Percentiles rank a stretch among this genome's conserved stretches.
Conservation (phyloP, 2,888 invertebrate genomes). For the Gastracanthus pulcherrimus region DNA sequence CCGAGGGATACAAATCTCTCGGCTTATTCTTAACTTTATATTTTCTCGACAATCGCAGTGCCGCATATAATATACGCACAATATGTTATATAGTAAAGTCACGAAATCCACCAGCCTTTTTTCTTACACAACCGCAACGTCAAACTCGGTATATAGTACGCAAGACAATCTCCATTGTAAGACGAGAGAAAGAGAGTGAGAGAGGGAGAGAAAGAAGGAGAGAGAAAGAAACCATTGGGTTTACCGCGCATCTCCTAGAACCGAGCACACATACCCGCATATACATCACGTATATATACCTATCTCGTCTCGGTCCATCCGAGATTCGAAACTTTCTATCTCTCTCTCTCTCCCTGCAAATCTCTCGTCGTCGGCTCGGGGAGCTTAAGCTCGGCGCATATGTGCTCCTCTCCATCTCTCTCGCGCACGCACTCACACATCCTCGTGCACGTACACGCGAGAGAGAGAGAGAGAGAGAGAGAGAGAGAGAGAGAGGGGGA, state of each 20-base stretch:
- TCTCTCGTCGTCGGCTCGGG: not conserved
- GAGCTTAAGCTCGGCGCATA: constrained; percentile 37
- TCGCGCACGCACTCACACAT: no score
- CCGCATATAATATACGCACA: no score
- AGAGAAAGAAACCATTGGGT: no score
- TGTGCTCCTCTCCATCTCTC: no score
- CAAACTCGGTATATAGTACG: constrained; percentile 37
- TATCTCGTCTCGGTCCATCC: no score
- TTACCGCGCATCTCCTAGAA: no score
- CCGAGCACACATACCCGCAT: not conserved
- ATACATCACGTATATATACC: constrained; percentile 1
- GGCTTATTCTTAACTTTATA: not conserved
- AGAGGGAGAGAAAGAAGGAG: no score
- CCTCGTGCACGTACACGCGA: not conserved
- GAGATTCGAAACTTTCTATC: not conserved
- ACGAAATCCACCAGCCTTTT: constrained; percentile 19
- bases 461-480: constrained; percentile 50
- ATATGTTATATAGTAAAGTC: not conserved
- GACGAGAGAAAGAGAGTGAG: no score
- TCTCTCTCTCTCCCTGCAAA: not conserved
- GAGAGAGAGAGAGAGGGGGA: constrained; percentile 32
- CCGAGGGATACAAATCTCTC: not conserved
- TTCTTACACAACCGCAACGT: not conserved
- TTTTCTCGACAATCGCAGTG: constrained; percentile 8
- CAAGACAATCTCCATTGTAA: constrained; percentile 37